Conservation (phyloP, 2,888 invertebrate genomes). For the Cancer borealis region DNA sequence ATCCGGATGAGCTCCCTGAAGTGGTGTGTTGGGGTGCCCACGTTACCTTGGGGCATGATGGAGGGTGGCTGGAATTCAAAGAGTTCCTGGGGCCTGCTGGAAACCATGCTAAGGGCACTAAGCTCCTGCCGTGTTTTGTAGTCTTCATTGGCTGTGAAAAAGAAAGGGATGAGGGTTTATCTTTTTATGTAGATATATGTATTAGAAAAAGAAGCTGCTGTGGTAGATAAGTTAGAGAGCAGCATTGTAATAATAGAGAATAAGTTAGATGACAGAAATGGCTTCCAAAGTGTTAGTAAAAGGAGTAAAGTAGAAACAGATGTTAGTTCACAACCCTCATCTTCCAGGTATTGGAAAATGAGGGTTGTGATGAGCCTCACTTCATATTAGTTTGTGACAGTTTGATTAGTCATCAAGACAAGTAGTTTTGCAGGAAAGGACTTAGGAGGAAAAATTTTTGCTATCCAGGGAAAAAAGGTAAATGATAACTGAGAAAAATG, state of each 20-base stretch:
- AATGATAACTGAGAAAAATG: too few species aligned
- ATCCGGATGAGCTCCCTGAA: conserved; percentile 81
- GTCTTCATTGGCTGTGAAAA: background rate
- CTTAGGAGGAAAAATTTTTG: too few species aligned
- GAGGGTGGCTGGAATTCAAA: conserved; percentile 80
- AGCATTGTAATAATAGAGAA: background rate
- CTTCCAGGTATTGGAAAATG: too few species aligned
- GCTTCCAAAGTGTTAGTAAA: background rate
- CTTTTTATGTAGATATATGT: background rate
- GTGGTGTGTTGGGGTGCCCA: conserved; percentile 82
- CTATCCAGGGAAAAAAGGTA: too few species aligned
- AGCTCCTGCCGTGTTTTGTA: conserved; percentile 51
- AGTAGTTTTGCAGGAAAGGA: too few species aligned
- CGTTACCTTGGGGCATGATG: conserved; percentile 82
- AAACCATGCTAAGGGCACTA: background rate
- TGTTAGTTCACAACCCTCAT: too few species aligned
- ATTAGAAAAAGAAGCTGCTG: too few species aligned
- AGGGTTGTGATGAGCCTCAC: too few species aligned
- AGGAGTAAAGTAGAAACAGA: too few species aligned
- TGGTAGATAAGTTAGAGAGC: background rate
- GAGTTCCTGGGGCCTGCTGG: conserved; percentile 67
- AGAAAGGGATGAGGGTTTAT: background rate
- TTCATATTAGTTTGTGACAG: too few species aligned
- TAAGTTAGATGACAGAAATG: too few species aligned
- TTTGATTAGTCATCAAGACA: too few species aligned